Percentiles rank a stretch among this genome's conserved stretches.
phyloP scores from a whole-genome alignment of 2,113 vertebrate genomes.

The Prionailurus viverrinus region DNA sequence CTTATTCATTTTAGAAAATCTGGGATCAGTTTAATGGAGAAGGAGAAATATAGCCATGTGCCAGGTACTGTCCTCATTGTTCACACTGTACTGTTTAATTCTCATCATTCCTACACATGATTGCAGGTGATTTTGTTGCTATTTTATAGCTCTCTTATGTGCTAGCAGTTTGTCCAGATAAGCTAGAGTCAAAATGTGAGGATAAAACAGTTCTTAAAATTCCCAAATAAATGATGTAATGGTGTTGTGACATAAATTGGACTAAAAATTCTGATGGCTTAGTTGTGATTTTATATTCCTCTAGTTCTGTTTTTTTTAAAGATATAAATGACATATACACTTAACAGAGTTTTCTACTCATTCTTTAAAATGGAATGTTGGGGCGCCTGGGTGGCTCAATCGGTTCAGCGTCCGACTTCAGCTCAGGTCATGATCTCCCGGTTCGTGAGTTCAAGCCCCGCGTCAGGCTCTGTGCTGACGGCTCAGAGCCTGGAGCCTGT shows the following conservation, averaged over 20 bases:
- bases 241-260: background rate
- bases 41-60: background rate
- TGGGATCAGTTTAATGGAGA: background rate
- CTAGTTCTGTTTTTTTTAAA: conserved; percentile 10
- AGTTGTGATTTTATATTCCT: background rate
- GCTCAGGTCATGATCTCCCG: too few species aligned
- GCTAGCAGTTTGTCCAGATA: background rate
- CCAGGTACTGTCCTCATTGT: background rate
- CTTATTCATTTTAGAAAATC: conserved; percentile 26
- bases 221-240: background rate
- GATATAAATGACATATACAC: background rate
- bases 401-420: too few species aligned
- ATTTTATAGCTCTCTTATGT: background rate
- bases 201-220: background rate
- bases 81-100: background rate
- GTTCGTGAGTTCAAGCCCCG: too few species aligned
- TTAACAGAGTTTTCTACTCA: background rate
- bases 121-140: background rate
- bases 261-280: background rate
- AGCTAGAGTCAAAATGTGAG: background rate
- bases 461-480: too few species aligned
- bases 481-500: too few species aligned
- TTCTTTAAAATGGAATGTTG: background rate
- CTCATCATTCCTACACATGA: background rate
- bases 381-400: too few species aligned